Evolutionary conservation across 2,113 vertebrate genomes (phyloP), one percentile per base, ranked within the genome.

Genomic region (Puffinus mauretanicus): DNA sequence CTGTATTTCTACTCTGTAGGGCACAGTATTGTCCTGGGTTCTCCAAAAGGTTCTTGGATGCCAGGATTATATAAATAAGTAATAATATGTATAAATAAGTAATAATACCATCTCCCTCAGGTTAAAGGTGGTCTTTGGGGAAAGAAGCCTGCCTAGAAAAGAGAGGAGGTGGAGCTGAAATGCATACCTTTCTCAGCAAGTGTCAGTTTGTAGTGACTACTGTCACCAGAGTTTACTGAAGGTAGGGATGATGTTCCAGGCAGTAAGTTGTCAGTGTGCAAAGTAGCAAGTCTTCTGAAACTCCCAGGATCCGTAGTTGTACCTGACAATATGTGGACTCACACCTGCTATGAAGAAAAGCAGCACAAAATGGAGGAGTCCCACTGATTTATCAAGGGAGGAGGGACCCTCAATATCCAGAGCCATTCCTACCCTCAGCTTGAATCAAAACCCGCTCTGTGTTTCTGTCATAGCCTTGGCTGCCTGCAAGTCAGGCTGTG

Each of bases 401-500:
- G n/a, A 67, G 16, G 7, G 8, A 9, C 14, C 42, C 40, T n/a
- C 36, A 49, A 27, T 34, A 78, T 25, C 51, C 17, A 26, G n/a
- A 89, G 25, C 8, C 9, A 24, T 30, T 77, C 67, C 44, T 77
- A 34, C 8, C 11, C 12, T 65, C 34, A 20, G 3, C 73, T 61
- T 70, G 72, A 38, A 65, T 78, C 27, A 42, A 44, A 92, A n/a
- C 9, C 38, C 80, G 55, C 34, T 4, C 18, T 11, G 16, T 55
- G 26, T 51, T 86, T 86, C 62, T 83, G 4, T 69, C n/a, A 76
- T 13, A 71, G 40, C 69, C 70, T 36, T 44, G 62, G 32, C 61
- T 79, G 11, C 40, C 60, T 82, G 44, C 82, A 75, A 17, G 32
- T 38, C 73, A 85, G 0, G 0, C 42, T 75, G 22, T 0, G 0